These are phyloP conservation scores for Leucophenga maculata DNA, from an alignment of 2,888 invertebrate genomes.

Conservation along the genomic window DNA sequence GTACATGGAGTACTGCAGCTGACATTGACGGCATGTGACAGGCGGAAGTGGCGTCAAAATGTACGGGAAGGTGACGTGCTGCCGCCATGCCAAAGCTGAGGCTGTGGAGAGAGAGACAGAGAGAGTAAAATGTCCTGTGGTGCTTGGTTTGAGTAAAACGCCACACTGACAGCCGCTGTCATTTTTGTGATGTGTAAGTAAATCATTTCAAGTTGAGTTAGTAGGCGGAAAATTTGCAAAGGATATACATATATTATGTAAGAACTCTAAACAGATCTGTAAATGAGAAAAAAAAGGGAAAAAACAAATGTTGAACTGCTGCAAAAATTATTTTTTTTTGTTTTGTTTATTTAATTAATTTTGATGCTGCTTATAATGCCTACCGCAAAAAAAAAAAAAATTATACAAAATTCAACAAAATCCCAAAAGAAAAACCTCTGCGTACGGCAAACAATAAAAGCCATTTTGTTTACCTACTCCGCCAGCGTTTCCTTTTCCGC, in stretches of 20 bases:
- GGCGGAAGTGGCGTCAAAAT: not conserved
- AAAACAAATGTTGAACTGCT: too few relatives aligned
- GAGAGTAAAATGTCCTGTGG: too few relatives aligned
- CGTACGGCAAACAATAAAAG: slow-evolving; percentile 31
- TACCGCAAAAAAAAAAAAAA: not conserved
- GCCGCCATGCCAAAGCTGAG: slow-evolving; percentile 10
- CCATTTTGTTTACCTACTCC: slow-evolving; percentile 33
- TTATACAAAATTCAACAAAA: too few relatives aligned
- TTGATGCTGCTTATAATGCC: too few relatives aligned
- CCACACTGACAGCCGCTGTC: slow-evolving; percentile 61
- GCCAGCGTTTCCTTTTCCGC: slow-evolving; percentile 56
- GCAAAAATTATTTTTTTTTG: not conserved
- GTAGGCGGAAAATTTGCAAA: not conserved
- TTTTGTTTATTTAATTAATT: not conserved
- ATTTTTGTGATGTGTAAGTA: slow-evolving; percentile 37
- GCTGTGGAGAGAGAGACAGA: too few relatives aligned
- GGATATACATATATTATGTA: too few relatives aligned
- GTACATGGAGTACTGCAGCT: not conserved
- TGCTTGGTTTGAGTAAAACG: slow-evolving; percentile 37
- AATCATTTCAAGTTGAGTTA: slow-evolving; percentile 27
- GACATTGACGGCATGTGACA: slow-evolving; percentile 21
- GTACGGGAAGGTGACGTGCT: not conserved
- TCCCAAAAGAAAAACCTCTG: not conserved
- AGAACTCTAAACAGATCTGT: too few relatives aligned
- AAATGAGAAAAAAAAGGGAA: not conserved